These are phyloP conservation scores for Atherinomorus stipes DNA, from an alignment of 2,113 vertebrate genomes.

Conservation along the genomic window DNA sequence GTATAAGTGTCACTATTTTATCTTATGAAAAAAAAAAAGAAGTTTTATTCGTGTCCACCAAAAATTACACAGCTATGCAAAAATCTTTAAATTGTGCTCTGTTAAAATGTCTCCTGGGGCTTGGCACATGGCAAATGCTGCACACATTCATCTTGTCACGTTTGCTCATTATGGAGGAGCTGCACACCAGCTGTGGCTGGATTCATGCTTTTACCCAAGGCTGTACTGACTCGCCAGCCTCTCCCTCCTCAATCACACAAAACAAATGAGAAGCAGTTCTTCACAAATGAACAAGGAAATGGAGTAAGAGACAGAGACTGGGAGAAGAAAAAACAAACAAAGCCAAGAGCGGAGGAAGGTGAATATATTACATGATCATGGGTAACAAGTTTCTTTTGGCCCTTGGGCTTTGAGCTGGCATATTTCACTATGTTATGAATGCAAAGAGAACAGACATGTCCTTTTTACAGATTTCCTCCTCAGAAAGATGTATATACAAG, in stretches of 20 bases:
- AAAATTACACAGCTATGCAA: conserved; percentile 16
- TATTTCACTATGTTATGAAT: conserved; percentile 50
- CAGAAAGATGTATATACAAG: no score
- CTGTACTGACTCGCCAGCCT: conserved; percentile 21
- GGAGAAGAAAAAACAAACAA: not conserved
- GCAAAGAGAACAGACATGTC: conserved; percentile 10
- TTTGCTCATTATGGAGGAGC: conserved; percentile 54
- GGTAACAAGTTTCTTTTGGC: conserved; percentile 36
- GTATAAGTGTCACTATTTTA: conserved; percentile 34
- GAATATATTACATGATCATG: conserved; percentile 61
- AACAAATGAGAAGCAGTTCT: conserved; percentile 63
- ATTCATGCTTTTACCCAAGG: conserved; percentile 49
- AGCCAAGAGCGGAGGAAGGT: conserved; percentile 38
- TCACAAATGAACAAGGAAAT: conserved; percentile 57
- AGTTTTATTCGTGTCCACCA: conserved; percentile 27
- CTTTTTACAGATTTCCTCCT: conserved; percentile 32
- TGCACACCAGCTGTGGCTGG: conserved; percentile 61
- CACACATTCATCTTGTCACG: conserved; percentile 56
- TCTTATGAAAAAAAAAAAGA: conserved; percentile 10
- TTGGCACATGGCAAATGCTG: conserved; percentile 31
- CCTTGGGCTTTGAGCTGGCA: conserved; percentile 27
- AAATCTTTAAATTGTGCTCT: conserved; percentile 30
- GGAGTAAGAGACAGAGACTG: not conserved
- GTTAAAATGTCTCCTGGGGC: conserved; percentile 24
- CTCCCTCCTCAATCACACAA: conserved; percentile 53